phyloP scores from a whole-genome alignment of 2,113 vertebrate genomes.

The Recurvirostra avosetta region DNA sequence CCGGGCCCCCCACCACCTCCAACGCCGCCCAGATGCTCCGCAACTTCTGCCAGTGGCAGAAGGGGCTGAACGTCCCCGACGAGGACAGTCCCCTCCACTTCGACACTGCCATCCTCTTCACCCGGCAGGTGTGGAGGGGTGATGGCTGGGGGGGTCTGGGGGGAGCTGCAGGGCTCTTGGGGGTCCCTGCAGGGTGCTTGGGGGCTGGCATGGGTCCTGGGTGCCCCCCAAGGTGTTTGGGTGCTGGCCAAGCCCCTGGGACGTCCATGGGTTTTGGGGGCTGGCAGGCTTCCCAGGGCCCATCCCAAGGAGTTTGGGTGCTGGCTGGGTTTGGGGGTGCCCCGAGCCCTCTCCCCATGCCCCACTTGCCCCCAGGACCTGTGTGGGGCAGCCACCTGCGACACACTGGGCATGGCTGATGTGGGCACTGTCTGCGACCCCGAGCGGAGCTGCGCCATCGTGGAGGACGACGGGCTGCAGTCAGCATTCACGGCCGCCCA shows the following conservation, averaged over 20 bases:
- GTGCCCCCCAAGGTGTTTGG: neutral
- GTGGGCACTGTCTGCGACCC: constrained; percentile 77
- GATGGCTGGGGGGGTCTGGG: neutral
- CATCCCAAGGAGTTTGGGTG: neutral
- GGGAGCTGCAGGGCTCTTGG: neutral
- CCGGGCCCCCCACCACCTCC: constrained; percentile 60
- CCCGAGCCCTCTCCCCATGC: accelerated
- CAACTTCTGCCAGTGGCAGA: constrained; percentile 75
- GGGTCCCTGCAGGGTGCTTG: too few relatives aligned
- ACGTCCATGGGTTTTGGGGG: neutral
- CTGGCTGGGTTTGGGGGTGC: neutral
- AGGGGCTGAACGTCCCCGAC: constrained; percentile 60
- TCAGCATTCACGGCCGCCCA: constrained; percentile 73
- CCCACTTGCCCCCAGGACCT: constrained; percentile 56
- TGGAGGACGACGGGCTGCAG: constrained; percentile 77
- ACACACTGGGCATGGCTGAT: constrained; percentile 77
- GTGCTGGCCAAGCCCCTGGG: neutral
- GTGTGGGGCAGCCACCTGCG: constrained; percentile 71
- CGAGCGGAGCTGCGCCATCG: constrained; percentile 69
- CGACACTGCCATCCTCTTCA: constrained; percentile 75
- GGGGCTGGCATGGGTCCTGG: neutral
- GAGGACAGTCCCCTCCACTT: constrained; percentile 74
- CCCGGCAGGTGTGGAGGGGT: constrained; percentile 56
- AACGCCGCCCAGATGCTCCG: constrained; percentile 73
- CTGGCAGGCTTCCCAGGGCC: neutral